Base-by-base conservation (phyloP, 2,113 vertebrate species). In the Dascyllus trimaculatus region DNA sequence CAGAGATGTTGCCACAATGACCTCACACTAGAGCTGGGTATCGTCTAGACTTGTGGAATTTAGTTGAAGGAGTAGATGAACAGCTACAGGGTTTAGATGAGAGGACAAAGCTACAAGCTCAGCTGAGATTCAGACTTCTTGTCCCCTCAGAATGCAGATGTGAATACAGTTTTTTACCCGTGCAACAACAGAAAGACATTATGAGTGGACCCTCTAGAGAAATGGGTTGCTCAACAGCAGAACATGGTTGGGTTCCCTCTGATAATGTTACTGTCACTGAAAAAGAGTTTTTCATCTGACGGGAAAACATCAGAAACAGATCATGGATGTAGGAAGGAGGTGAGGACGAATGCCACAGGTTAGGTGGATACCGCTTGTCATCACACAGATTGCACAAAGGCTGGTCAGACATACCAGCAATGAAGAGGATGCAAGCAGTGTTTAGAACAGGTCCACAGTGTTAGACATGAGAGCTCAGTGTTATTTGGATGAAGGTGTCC, bases 381-480 rank as follows among this genome's bases (percentile, higher is more conserved):
- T 29, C 26, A 29, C 26, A 29, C 26, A 29, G 38, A 8, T 40
- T 40, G 38, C 8, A 2, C 1, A 26, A 64, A 49, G 14, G 45
- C n/a, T 49, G 29, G 43, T 49, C 45, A 64, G 45, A 64, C 25
- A 32, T 5, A 45, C 19, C 62, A 49, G 66, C 66, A 69, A 25
- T 19, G 52, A 10, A 69, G 52, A 25, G 51, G 65, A 25, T 35
- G 63, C 29, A 6, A 32, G 3, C 1, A 52, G 35, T 25, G 32
- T 67, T 67, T 67, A 21, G 15, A 13, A 25, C n/a, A 38, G 11
- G 6, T 35, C 32, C 4, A 43, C 11, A 40, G 38, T 43, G 4
- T 13, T 14, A 13, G 11, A 43, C 8, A 40, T 6, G 40, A 2
- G 15, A 18, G 32, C 11, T 43, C 17, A 25, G 24, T 4, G 1